phyloP scores from a whole-genome alignment of 2,797 vertebrate species.

The Eulemur rubriventer region DNA sequence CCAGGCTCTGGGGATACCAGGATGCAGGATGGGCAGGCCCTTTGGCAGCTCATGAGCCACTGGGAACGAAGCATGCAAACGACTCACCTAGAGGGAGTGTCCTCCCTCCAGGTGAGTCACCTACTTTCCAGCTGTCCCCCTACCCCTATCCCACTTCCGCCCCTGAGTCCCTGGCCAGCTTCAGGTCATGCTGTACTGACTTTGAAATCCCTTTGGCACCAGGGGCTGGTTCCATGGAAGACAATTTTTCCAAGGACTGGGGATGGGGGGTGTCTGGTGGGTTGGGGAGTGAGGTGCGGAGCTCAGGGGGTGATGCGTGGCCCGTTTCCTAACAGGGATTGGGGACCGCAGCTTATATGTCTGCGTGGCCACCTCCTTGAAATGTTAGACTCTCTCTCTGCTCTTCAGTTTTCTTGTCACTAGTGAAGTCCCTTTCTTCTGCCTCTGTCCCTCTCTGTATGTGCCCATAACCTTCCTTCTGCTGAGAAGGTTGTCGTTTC shows the following conservation, averaged over 20 bases:
- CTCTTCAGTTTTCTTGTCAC: background rate
- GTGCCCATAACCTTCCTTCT: background rate
- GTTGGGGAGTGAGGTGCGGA: too few relatives aligned
- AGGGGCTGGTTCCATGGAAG: too few relatives aligned
- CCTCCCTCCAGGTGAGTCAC: background rate
- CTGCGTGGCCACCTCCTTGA: background rate
- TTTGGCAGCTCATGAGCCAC: background rate
- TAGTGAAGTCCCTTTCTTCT: background rate
- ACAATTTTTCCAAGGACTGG: too few relatives aligned
- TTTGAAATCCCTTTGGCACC: background rate
- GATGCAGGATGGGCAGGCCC: background rate
- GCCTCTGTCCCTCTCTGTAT: background rate
- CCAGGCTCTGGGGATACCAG: background rate
- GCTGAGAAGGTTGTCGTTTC: background rate
- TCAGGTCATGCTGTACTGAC: background rate
- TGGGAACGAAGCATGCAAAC: background rate
- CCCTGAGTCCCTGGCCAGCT: background rate
- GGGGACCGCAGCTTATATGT: background rate
- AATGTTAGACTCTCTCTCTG: background rate
- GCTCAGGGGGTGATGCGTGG: too few relatives aligned
- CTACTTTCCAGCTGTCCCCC: background rate
- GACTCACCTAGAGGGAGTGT: background rate
- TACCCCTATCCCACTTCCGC: background rate
- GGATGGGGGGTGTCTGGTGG: too few relatives aligned
- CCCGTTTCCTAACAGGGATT: too few relatives aligned